These are phyloP conservation scores for Pontoporia blainvillei DNA, from an alignment of 2,113 vertebrate genomes.

Conservation along the genomic window DNA sequence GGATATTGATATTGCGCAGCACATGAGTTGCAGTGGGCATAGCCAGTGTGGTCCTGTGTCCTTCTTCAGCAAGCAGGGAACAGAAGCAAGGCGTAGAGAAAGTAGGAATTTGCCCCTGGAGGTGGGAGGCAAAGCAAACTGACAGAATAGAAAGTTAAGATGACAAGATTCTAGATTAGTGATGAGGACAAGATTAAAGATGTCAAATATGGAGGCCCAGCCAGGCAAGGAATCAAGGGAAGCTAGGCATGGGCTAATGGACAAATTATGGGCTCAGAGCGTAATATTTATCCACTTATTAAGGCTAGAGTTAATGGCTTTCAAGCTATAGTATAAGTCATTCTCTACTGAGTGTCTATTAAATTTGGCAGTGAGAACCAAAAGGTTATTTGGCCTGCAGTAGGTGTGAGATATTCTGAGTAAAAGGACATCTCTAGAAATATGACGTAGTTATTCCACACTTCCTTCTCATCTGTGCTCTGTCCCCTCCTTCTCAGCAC, in stretches of 20 bases:
- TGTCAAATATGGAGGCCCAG: neutral
- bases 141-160: neutral
- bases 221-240: neutral
- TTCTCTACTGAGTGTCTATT: constrained; percentile 7
- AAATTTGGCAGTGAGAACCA: constrained; percentile 18
- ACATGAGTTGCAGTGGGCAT: neutral
- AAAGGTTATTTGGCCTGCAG: neutral
- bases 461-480: neutral
- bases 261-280: neutral
- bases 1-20: neutral
- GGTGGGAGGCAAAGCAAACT: neutral
- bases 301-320: constrained; percentile 9
- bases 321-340: neutral
- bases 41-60: neutral
- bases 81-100: neutral
- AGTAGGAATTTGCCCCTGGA: neutral
- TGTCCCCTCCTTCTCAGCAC: neutral
- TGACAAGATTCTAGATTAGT: neutral
- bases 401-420: neutral
- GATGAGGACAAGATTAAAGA: neutral
- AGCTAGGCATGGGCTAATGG: neutral
- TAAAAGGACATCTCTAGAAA: neutral
- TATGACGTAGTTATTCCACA: neutral
- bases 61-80: neutral
- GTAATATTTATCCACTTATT: neutral